Evolutionary conservation across 2,888 invertebrate species (phyloP).

Genomic region (Carterocephalus palaemon): DNA sequence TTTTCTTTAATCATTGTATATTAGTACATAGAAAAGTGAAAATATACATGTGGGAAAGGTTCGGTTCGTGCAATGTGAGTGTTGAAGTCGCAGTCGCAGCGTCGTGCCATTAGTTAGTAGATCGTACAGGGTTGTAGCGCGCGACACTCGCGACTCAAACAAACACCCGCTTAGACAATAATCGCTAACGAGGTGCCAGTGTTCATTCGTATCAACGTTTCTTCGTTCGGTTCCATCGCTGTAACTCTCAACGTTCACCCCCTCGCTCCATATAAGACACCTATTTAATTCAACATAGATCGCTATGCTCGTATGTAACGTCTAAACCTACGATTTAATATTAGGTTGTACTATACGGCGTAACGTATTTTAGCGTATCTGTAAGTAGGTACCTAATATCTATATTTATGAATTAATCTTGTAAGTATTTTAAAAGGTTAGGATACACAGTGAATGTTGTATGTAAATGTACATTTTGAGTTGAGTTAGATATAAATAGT

Average conservation of each 20-base stretch:
- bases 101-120: constrained; percentile 49
- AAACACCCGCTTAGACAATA: constrained; percentile 44
- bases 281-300: constrained; percentile 46
- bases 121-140: constrained; percentile 40
- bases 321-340: constrained; percentile 68
- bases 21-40: too few relatives aligned
- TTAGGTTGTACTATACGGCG: constrained; percentile 62
- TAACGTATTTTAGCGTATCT: constrained; percentile 61
- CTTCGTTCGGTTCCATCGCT: constrained; percentile 38
- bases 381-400: constrained; percentile 54
- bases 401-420: constrained; percentile 71
- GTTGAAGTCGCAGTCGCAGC: constrained; percentile 34
- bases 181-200: constrained; percentile 58
- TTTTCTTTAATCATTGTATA: too few relatives aligned
- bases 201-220: constrained; percentile 46
- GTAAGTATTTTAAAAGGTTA: constrained; percentile 66
- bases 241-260: constrained; percentile 41
- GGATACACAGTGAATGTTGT: constrained; percentile 68
- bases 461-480: constrained; percentile 72
- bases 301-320: constrained; percentile 51
- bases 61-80: constrained; percentile 19
- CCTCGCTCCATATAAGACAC: constrained; percentile 43
- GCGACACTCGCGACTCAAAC: constrained; percentile 25
- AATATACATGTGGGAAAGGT: too few relatives aligned
- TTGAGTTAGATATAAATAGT: constrained; percentile 58